Percentiles rank a stretch among this genome's conserved stretches.
These are phyloP conservation scores for Neopelma chrysocephalum DNA, from an alignment of 2,797 vertebrate genomes.

Conservation along the genomic window DNA sequence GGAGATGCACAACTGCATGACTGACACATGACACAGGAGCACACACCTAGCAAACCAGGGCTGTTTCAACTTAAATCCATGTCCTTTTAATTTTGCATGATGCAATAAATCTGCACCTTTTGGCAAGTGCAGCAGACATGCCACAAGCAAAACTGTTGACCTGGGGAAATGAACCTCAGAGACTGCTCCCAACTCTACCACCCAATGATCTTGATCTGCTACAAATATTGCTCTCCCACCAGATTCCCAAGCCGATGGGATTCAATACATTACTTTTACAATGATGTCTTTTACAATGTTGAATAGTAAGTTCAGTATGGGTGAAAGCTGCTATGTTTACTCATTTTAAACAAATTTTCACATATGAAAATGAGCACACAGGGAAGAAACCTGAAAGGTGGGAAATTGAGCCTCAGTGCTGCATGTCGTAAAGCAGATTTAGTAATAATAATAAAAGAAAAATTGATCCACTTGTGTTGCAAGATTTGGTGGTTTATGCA, in stretches of 20 bases:
- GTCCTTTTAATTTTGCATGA: not conserved
- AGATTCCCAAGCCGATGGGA: not conserved
- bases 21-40: not conserved
- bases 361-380: not conserved
- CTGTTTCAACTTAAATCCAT: not conserved
- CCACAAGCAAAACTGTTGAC: not conserved
- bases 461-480: conserved; percentile 6
- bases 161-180: not conserved
- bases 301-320: not conserved
- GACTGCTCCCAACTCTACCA: not conserved
- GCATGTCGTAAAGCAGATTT: not conserved
- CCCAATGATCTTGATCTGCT: not conserved
- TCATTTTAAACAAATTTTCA: not conserved
- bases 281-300: not conserved
- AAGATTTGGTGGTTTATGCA: not conserved
- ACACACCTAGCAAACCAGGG: not conserved
- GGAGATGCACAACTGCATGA: not conserved
- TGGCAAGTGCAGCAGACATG: not conserved
- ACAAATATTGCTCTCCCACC: not conserved
- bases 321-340: not conserved
- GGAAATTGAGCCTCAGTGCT: not conserved
- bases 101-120: not conserved
- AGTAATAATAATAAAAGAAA: conserved; percentile 29
- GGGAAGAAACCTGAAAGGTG: not conserved
- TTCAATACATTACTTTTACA: not conserved